phyloP scores from a whole-genome alignment of 2,888 invertebrate genomes.

The Masnerella sp. region DNA sequence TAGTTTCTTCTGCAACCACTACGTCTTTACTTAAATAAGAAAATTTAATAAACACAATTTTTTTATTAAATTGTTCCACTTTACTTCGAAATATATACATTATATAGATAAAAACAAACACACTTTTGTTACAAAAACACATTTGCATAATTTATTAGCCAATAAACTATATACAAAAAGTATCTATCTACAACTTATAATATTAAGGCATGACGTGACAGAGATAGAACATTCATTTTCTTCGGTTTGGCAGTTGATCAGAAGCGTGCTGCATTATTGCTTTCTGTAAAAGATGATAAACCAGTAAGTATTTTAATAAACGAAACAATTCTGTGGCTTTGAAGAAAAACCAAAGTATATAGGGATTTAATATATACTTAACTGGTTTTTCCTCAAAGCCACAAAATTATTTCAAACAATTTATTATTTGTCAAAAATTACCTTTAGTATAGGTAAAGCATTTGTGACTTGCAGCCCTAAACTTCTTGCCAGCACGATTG shows the following conservation, averaged over 20 bases:
- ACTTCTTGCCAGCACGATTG: conserved; percentile 88
- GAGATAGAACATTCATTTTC: conserved; percentile 6
- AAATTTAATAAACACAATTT: too few relatives aligned
- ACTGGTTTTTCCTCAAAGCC: too few relatives aligned
- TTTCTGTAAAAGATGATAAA: conserved; percentile 52
- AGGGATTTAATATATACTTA: too few relatives aligned
- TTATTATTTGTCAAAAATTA: conserved; percentile 71
- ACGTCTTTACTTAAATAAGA: not conserved
- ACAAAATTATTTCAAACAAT: too few relatives aligned
- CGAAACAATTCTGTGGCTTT: too few relatives aligned
- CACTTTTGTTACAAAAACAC: conserved; percentile 8
- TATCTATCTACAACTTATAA: conserved; percentile 41
- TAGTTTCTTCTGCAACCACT: conserved; percentile 54
- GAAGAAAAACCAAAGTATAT: too few relatives aligned
- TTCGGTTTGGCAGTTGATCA: conserved; percentile 34
- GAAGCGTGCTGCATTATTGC: conserved; percentile 56
- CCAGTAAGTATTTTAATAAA: too few relatives aligned
- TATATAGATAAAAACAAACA: not conserved
- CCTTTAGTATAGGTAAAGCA: conserved; percentile 87
- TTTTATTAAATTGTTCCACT: not conserved
- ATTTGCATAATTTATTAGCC: conserved; percentile 32
- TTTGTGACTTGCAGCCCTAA: conserved; percentile 90
- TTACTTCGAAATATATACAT: too few relatives aligned
- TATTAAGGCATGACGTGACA: not conserved
- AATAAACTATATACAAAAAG: conserved; percentile 47